Conservation (phyloP, 2,113 vertebrate species). For the Petaurus breviceps region DNA sequence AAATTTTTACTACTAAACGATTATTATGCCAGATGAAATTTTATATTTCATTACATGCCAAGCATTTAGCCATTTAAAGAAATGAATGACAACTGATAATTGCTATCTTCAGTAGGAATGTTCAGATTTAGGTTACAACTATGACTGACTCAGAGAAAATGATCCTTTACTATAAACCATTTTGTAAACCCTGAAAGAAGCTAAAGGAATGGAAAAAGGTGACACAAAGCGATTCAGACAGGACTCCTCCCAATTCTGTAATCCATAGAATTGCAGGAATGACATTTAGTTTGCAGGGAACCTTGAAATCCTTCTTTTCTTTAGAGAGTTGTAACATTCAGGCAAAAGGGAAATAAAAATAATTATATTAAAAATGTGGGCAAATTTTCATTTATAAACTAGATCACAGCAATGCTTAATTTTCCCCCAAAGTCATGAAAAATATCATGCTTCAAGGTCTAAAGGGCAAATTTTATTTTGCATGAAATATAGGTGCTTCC, state of each 20-base stretch:
- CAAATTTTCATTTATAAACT: conserved; percentile 8
- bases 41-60: conserved; percentile 44
- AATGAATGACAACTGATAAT: conserved; percentile 60
- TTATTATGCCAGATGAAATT: conserved; percentile 52
- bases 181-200: conserved; percentile 51
- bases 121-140: neutral
- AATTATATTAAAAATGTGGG: conserved; percentile 40
- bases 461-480: conserved; percentile 42
- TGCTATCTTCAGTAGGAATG: conserved; percentile 58
- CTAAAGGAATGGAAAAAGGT: neutral
- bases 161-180: conserved; percentile 51
- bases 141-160: conserved; percentile 48
- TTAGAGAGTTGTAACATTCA: neutral
- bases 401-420: conserved; percentile 33
- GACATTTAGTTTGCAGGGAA: neutral
- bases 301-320: neutral
- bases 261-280: neutral
- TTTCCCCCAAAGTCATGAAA: conserved; percentile 51
- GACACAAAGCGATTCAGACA: neutral
- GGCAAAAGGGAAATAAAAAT: neutral
- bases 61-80: conserved; percentile 62
- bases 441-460: conserved; percentile 18
- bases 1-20: conserved; percentile 23
- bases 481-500: conserved; percentile 45
- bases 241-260: no score